Evolutionary conservation across 2,888 invertebrate genomes (phyloP), one percentile per base, ranked within the genome.

Genomic region (Dendrolimus pini): DNA sequence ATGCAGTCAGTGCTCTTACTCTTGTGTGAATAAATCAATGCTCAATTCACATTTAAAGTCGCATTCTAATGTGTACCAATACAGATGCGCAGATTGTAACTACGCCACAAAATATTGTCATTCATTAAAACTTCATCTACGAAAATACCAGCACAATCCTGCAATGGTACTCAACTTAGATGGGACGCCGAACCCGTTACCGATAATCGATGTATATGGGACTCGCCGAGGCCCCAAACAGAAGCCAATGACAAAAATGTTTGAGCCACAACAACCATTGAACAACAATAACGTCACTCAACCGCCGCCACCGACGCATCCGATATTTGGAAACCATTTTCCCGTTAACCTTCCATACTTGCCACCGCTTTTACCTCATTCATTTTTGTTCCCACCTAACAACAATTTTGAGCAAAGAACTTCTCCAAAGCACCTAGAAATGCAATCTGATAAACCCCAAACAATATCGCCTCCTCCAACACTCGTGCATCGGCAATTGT

Each of bases 1-100:
- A 79, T 99, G 99, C 83, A 93, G 93, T 63, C 94, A 97, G 75
- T 99, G 99, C 80, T 92, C 93, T 14, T 98, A 98, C 75, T 93
- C 94, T 0, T 99, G 98, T 78, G 98, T 98, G n/a, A 99, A 98
- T 89, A 98, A 98, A 81, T 99, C 99, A 0, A 99, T 99, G 99
- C 92, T 99, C 58, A 99, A 98, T 85, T 98, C 98, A 0, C 99
- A 99, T 80, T 93, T 98, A 77, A 99, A 99, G 79, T 98, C 97
- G 0, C 99, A 99, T 83, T 96, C 96, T 0, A 95, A 95, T 65
- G 92, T 98, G 1, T 98, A 98, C 75, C 98, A 97, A 77, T 99
- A 97, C 82, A 93, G 97, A 52, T 99, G 99, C 80, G 92, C 95
- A 0, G 96, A 98, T 77, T 99, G 99, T 82, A 94, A 95, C 59